These are phyloP conservation scores for Pterocles burchelli DNA, from an alignment of 2,113 vertebrate genomes.

Conservation along the genomic window DNA sequence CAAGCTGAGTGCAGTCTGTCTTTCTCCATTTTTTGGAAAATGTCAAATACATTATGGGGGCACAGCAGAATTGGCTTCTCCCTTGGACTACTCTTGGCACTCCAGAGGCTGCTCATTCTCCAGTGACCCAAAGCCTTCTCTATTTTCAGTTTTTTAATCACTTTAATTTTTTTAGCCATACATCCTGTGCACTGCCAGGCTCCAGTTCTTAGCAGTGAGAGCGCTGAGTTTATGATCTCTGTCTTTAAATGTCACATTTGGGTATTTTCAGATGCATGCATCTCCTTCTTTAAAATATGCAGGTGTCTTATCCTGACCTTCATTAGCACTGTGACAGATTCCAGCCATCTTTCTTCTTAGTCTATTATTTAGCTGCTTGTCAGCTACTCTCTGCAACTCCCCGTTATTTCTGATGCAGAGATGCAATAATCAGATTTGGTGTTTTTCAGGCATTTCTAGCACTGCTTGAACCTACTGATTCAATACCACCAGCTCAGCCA, in stretches of 20 bases:
- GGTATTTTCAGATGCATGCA: neutral
- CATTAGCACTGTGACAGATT: constrained; percentile 29
- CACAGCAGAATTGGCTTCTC: neutral
- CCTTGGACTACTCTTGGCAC: neutral
- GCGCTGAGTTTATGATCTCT: neutral
- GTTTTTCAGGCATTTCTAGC: constrained; percentile 17
- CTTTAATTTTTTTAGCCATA: neutral
- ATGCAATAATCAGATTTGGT: constrained; percentile 21
- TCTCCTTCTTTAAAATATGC: constrained; percentile 16
- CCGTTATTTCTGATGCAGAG: neutral
- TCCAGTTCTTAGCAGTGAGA: neutral
- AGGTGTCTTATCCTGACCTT: constrained; percentile 39
- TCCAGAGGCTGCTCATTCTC: neutral
- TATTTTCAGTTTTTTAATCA: neutral
- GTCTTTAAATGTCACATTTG: constrained; percentile 10
- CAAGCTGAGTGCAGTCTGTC: neutral
- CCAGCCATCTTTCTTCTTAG: constrained; percentile 47
- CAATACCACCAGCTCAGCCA: neutral
- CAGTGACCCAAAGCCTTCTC: neutral
- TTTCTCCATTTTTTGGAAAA: neutral
- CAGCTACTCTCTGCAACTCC: constrained; percentile 24
- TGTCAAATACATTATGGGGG: neutral
- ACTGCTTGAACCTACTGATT: neutral
- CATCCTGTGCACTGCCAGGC: neutral
- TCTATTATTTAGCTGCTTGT: constrained; percentile 33